Evolutionary conservation across 2,888 invertebrate species (phyloP), one percentile per base, ranked within the genome.

Genomic region (Callinectes sapidus): DNA sequence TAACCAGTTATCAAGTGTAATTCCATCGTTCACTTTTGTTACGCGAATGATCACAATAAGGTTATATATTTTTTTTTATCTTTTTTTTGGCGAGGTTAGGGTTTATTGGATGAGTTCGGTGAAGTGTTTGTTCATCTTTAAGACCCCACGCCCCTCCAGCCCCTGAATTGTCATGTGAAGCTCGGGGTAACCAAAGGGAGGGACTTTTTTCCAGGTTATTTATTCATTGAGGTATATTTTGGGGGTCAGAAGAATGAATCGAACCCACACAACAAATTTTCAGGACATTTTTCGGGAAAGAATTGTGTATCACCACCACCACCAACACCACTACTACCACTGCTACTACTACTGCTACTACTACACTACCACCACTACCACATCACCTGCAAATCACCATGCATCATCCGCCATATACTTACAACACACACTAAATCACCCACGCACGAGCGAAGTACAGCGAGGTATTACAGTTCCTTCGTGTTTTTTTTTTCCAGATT

Each of bases 111-210:
- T 48, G 5, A 48, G 28, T 71, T 10, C 28, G 28, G 10, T 28
- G 28, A 71, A 71, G 71, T n/a, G 71, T 71, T 71, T 71, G n/a
- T 71, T 23, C n/a, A 71, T 71, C 71, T 71, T 28, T 71, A 71
- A 28, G 28, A 28, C 16, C 16, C 16, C 16, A 61, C n/a, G n/a
- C n/a, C 3, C n/a, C 0, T 28, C 71, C 71, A 6, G 10, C 71
- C 3, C 3, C 28, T 71, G n/a, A 28, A 28, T 71, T 71, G 28
- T 71, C 71, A 71, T 71, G 71, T 28, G 71, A 71, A 23, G 18
- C 61, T 1, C 61, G 18, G 61, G 48, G 10, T 61, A 61, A 61
- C 61, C 61, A 61, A 61, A 23, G 61, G 61, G 23, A 6, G 23
- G 2, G 3, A 1, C 3, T 18, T 61, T 61, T 61, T 61, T 61